These are phyloP conservation scores for Dichetophora obliterata DNA, from an alignment of 2,888 invertebrate genomes.

Conservation along the genomic window DNA sequence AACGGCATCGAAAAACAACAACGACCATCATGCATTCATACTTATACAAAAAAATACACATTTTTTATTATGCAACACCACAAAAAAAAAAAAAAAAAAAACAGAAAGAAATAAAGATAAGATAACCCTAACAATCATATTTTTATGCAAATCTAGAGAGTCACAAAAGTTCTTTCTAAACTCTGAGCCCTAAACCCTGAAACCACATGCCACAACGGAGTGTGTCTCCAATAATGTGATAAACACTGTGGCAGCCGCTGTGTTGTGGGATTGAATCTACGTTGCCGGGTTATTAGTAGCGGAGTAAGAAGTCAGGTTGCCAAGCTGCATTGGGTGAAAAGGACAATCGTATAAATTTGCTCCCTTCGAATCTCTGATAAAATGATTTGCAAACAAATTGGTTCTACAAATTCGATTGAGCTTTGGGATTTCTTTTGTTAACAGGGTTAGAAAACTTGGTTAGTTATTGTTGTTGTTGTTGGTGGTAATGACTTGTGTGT, in stretches of 20 bases:
- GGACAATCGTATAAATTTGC: slow-evolving; percentile 50
- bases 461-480: slow-evolving; percentile 1
- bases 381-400: slow-evolving; percentile 66
- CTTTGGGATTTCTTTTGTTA: slow-evolving; percentile 63
- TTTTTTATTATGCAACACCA: background rate
- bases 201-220: slow-evolving; percentile 11
- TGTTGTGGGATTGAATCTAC: background rate
- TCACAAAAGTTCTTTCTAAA: slow-evolving; percentile 23
- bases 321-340: slow-evolving; percentile 42
- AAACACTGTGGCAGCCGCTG: slow-evolving; percentile 13
- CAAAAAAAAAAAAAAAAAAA: background rate
- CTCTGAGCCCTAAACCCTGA: background rate
- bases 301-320: slow-evolving; percentile 29
- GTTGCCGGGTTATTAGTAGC: slow-evolving; percentile 9
- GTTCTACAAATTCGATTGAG: slow-evolving; percentile 62
- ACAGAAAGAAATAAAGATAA: no score
- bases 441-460: slow-evolving; percentile 52
- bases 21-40: background rate
- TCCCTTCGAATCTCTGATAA: slow-evolving; percentile 53
- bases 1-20: slow-evolving; percentile 48
- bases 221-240: slow-evolving; percentile 24
- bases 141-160: slow-evolving; percentile 43
- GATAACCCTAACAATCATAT: slow-evolving; percentile 38
- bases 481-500: background rate
- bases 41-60: background rate